Conservation (phyloP, 2,888 invertebrate genomes). For the Beris chalybata region DNA sequence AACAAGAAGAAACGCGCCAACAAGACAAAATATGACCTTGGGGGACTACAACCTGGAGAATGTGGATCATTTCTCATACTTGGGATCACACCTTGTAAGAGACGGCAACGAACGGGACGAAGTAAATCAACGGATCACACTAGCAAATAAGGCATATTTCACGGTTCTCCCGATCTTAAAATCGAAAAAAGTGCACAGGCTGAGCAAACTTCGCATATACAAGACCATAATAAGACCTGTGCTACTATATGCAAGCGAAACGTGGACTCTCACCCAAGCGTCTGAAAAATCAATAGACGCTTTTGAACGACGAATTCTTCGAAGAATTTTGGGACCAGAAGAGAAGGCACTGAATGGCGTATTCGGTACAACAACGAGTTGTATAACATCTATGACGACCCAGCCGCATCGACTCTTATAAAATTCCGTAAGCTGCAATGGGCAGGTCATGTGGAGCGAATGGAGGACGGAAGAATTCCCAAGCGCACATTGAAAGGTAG, state of each 20-base stretch:
- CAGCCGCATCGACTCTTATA: too few relatives aligned
- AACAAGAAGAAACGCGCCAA: not conserved
- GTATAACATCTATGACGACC: constrained; percentile 1
- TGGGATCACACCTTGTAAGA: not conserved
- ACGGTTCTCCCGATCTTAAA: too few relatives aligned
- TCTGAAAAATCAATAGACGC: constrained; percentile 25
- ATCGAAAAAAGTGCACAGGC: constrained; percentile 1
- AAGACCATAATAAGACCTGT: constrained; percentile 11
- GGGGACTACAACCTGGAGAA: constrained; percentile 1
- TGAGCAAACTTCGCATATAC: constrained; percentile 12
- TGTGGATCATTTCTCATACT: constrained; percentile 3
- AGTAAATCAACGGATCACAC: not conserved
- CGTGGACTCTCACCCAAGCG: constrained; percentile 19
- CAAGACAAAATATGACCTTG: not conserved
- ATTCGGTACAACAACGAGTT: constrained; percentile 20
- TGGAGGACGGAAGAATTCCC: not conserved
- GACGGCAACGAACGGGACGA: constrained; percentile 9
- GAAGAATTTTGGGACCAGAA: constrained; percentile 33
- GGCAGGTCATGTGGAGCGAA: too few relatives aligned
- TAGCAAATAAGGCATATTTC: constrained; percentile 5
- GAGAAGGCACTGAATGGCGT: constrained; percentile 20
- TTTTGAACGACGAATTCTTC: constrained; percentile 27
- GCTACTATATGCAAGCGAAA: not conserved
- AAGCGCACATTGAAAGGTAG: not conserved
- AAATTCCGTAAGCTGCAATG: too few relatives aligned